phyloP scores from a whole-genome alignment of 2,113 vertebrate genomes.

The Apeltes quadracus region DNA sequence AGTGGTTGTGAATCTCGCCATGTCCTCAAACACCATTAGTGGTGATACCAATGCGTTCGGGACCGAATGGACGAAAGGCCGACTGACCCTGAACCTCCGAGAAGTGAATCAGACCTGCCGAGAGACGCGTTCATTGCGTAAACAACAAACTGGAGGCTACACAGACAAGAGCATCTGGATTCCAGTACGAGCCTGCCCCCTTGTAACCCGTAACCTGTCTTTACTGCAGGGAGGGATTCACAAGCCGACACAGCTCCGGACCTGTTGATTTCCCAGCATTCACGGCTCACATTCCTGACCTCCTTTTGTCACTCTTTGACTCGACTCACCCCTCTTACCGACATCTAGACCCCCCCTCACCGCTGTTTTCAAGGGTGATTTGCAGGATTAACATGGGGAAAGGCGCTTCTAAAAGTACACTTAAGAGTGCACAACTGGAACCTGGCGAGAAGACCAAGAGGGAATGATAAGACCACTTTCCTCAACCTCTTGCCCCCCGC shows the following conservation, averaged over 20 bases:
- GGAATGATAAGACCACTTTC: slow-evolving; percentile 59
- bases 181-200: slow-evolving; percentile 70
- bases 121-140: slow-evolving; percentile 43
- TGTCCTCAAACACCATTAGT: background rate
- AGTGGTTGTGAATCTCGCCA: background rate
- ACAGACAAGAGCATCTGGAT: slow-evolving; percentile 73
- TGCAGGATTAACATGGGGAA: slow-evolving; percentile 18
- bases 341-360: slow-evolving; percentile 11
- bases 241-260: slow-evolving; percentile 62
- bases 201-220: slow-evolving; percentile 68
- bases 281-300: slow-evolving; percentile 77
- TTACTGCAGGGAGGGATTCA: slow-evolving; percentile 57
- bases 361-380: slow-evolving; percentile 27
- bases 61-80: slow-evolving; percentile 5
- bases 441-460: slow-evolving; percentile 54
- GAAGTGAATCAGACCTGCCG: slow-evolving; percentile 26
- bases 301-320: slow-evolving; percentile 75
- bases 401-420: slow-evolving; percentile 4
- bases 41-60: background rate
- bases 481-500: slow-evolving; percentile 19
- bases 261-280: slow-evolving; percentile 75
- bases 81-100: slow-evolving; percentile 16
- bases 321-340: slow-evolving; percentile 53
- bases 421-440: slow-evolving; percentile 37
- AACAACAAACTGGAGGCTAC: slow-evolving; percentile 41